phyloP scores from a whole-genome alignment of 2,888 invertebrate species.

The Synergus umbraculus region DNA sequence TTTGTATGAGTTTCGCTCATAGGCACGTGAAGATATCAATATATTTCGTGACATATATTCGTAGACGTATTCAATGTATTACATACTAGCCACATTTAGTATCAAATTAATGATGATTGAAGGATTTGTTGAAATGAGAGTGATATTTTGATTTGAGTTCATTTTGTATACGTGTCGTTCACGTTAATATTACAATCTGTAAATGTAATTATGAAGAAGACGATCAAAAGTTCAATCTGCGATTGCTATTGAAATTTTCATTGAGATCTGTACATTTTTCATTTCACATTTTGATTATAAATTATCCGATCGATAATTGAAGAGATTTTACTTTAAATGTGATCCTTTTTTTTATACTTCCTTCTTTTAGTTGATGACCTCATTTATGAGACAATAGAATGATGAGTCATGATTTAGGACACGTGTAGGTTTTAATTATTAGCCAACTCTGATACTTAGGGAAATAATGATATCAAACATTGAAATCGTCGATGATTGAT shows the following conservation, averaged over 20 bases:
- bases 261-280: neutral
- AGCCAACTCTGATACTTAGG: neutral
- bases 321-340: too few relatives aligned
- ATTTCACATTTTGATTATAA: neutral
- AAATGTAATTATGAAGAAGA: neutral
- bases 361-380: neutral
- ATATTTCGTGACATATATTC: neutral
- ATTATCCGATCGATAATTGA: too few relatives aligned
- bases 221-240: neutral
- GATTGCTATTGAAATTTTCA: neutral
- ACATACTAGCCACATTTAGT: neutral
- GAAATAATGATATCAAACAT: neutral
- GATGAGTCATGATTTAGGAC: neutral
- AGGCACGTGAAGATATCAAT: slow-evolving; percentile 15
- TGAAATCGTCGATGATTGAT: neutral
- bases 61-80: slow-evolving; percentile 24
- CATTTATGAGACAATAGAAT: neutral
- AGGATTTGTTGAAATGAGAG: neutral
- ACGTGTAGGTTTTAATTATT: neutral
- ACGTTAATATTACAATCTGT: neutral
- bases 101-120: neutral
- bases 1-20: neutral
- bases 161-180: neutral
- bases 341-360: neutral
- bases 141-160: neutral